phyloP scores from a whole-genome alignment of 2,113 vertebrate genomes.

The Toxotes chatareus region DNA sequence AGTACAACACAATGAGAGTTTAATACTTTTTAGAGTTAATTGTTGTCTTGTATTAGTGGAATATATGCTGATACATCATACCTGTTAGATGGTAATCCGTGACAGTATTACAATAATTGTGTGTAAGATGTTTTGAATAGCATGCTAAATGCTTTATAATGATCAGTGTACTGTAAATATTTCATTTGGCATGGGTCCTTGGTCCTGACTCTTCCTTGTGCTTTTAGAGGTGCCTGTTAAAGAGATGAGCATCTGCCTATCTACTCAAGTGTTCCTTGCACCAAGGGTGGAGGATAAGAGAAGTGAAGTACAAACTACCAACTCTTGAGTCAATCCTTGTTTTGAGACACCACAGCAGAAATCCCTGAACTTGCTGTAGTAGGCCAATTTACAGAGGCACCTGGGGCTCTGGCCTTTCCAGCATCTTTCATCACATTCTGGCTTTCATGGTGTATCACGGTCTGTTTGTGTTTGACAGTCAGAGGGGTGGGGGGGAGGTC shows the following conservation, averaged over 20 bases:
- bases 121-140: constrained; percentile 5
- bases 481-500: background rate
- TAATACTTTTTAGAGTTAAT: background rate
- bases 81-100: constrained; percentile 7
- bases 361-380: constrained; percentile 43
- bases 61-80: background rate
- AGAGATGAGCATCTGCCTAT: constrained; percentile 29
- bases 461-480: constrained; percentile 39
- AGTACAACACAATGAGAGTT: background rate
- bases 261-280: constrained; percentile 20
- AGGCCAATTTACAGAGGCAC: constrained; percentile 45
- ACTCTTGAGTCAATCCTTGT: constrained; percentile 21
- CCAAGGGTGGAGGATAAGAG: constrained; percentile 1
- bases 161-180: constrained; percentile 26
- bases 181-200: constrained; percentile 14
- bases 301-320: constrained; percentile 1
- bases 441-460: constrained; percentile 22
- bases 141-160: constrained; percentile 17
- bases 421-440: constrained; percentile 52
- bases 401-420: constrained; percentile 54
- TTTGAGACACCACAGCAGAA: constrained; percentile 49
- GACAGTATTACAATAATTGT: background rate
- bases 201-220: background rate
- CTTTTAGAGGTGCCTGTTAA: background rate
- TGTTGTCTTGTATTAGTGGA: background rate